Base-by-base conservation (phyloP, 23 tunicate species). In the Styela clava region DNA sequence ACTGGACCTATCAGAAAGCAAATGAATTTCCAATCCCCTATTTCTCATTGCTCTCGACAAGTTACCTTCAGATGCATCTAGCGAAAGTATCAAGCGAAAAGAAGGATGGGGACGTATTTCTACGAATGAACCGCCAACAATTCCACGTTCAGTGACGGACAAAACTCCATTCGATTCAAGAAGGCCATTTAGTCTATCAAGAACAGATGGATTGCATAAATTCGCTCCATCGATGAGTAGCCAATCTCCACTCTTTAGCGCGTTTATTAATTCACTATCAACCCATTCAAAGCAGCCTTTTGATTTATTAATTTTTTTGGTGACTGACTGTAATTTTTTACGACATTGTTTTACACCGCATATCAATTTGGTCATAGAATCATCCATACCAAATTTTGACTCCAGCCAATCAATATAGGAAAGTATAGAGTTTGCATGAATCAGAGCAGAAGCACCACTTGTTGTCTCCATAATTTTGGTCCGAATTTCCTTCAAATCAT, bases 1-100 rank as follows among this genome's bases (percentile, higher is more conserved):
- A 24, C 78, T 3, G 5, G 9, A 12, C 22, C 24, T 24, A 24
- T 73, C 9, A 32, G 83, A 74, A 24, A 79, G 31, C 36, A 86
- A 37, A 74, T 83, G 85, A 20, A 95, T 80, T 74, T 95, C 99
- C 23, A 95, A 33, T 30, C 99, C 95, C 24, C 99, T 73, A 62
- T 95, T 95, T 79, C 99, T 79, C 92, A 95, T 89, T 18, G 99
- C 95, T 37, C 99, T 69, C 16, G 99, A 95, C 2, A 95, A 73
- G 78, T 95, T 95, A 16, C 96, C 99, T 33, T 82, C 78, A 26
- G 63, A 67, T 25, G 96, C 89, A 61, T 90, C 92, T 52, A 95
- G 44, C 2, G 83, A 78, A 24, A 95, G 69, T 1, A 95, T 85
- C 35, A 95, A 79, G 36, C 99, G 83, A 80, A 95, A 95, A 69